Conservation (phyloP, 2,113 vertebrate species). For the Panthera leo region DNA sequence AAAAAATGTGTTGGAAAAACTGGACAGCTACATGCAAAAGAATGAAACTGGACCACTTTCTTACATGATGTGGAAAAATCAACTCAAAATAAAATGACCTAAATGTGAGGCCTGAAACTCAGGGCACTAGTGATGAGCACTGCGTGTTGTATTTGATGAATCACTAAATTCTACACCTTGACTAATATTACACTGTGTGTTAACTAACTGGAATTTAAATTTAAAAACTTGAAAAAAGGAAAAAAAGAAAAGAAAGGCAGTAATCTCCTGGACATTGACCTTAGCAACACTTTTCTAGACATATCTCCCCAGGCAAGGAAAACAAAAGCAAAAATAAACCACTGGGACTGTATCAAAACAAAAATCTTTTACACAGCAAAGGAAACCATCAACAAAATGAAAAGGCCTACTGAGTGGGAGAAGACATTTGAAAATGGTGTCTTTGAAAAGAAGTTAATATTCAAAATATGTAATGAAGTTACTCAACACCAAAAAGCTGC, state of each 20-base stretch:
- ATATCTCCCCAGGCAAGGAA: neutral
- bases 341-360: neutral
- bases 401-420: neutral
- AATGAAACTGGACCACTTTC: neutral
- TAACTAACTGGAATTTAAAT: neutral
- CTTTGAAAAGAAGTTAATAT: neutral
- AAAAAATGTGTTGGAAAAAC: neutral
- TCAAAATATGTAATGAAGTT: neutral
- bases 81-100: neutral
- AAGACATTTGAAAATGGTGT: neutral
- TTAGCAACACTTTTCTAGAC: neutral
- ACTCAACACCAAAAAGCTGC: neutral
- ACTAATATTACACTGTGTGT: neutral
- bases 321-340: neutral
- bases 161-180: neutral
- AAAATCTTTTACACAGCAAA: neutral
- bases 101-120: neutral
- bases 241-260: neutral
- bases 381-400: neutral
- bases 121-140: neutral
- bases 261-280: neutral
- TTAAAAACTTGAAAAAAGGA: neutral
- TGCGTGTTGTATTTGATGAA: neutral
- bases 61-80: neutral
- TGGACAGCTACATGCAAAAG: neutral